Percentiles rank a stretch among this genome's conserved stretches.
Conservation (phyloP, 2,888 invertebrate species). For the Agrotis segetum region DNA sequence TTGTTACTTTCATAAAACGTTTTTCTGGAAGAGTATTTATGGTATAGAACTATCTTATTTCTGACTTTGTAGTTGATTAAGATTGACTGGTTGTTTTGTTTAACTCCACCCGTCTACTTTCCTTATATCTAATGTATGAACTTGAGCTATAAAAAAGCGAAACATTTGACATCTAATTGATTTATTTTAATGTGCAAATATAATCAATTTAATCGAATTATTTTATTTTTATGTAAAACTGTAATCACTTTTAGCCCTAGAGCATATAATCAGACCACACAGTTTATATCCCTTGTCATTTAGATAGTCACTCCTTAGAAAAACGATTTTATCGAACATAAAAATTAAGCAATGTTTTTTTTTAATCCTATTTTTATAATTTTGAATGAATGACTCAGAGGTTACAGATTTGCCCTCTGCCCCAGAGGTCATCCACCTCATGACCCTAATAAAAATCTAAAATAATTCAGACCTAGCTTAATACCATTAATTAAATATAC, state of each 20-base stretch:
- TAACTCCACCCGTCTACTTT: too few relatives aligned
- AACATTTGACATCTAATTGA: not conserved
- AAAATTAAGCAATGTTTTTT: too few relatives aligned
- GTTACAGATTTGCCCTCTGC: not conserved
- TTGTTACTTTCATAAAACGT: not conserved
- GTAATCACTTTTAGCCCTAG: not conserved
- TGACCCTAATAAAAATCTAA: not conserved
- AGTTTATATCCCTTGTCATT: not conserved
- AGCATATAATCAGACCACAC: too few relatives aligned
- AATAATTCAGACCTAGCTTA: not conserved
- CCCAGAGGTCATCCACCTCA: conserved; percentile 7
- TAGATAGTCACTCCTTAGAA: too few relatives aligned
- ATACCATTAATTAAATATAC: conserved; percentile 13
- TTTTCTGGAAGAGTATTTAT: too few relatives aligned
- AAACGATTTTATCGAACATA: too few relatives aligned
- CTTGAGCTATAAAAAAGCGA: not conserved
- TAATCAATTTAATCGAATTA: too few relatives aligned
- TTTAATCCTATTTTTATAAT: too few relatives aligned
- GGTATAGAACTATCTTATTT: too few relatives aligned
- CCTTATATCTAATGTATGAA: too few relatives aligned
- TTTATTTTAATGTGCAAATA: not conserved
- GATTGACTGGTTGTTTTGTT: too few relatives aligned
- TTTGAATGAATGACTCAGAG: not conserved
- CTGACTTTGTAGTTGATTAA: too few relatives aligned
- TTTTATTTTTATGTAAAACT: not conserved